Base-by-base conservation (phyloP, 2,113 vertebrate genomes). In the Falcunculus frontatus region DNA sequence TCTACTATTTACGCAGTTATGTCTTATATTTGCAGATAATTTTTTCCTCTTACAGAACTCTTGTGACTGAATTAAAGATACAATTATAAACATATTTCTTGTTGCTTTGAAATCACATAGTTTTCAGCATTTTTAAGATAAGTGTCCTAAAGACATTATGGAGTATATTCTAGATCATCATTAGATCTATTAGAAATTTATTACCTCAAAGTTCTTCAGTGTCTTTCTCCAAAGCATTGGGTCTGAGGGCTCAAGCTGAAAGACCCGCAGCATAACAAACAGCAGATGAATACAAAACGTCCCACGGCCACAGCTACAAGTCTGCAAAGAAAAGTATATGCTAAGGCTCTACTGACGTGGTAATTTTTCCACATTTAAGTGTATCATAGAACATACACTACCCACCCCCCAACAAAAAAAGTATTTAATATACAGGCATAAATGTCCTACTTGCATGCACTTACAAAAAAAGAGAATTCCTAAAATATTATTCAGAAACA, bases 141-240 rank as follows among this genome's bases (percentile, higher is more conserved):
- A 41, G 23, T 3, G 9, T 37, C 11, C 37, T 50, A 11, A 69
- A 41, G 39, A 56, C 21, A 72, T 35, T n/a, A 80, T 11, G 5
- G 21, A 74, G 13, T 10, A 4, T 62, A 23, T 53, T 64, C 63
- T n/a, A 87, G 17, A 67, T 60, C 1, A 2, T 22, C 10, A 72
- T 44, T 62, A 44, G 16, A 63, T 67, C 69, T 59, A 55, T n/a
- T 22, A 60, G 41, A 69, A 89, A 50, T 37, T 32, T 8, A 83
- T 89, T 98, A 99, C 99, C 98, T 99, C 99, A 96, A 99, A 99
- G 95, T 99, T 99, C 95, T 99, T 99, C 75, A 99, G 96, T 2
- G 98, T 98, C 95, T 99, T 99, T 84, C 99, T 98, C 99, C 99
- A 99, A 50, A 99, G 97, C 98, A 99, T 97, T 33, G 98, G 98